Evolutionary conservation across 2,888 invertebrate genomes (phyloP).

Genomic region (Nymphalis c-album): DNA sequence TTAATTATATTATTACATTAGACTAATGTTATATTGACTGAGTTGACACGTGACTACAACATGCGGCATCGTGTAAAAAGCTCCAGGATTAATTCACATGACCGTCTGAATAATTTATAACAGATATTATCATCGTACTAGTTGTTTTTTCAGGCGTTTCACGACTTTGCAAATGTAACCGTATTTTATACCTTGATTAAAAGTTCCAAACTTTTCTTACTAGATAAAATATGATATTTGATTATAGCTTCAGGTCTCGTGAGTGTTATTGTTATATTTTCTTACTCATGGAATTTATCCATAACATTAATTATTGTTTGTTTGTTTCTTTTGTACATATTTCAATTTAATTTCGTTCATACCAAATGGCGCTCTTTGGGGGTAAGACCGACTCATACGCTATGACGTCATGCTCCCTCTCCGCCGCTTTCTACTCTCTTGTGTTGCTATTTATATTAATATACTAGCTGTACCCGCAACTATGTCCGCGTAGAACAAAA

Average conservation of each 20-base stretch:
- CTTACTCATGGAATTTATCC: too few relatives aligned
- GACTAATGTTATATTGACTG: neutral
- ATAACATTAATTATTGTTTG: too few relatives aligned
- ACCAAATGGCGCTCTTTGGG: too few relatives aligned
- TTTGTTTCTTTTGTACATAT: too few relatives aligned
- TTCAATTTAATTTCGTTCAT: too few relatives aligned
- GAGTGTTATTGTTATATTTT: neutral
- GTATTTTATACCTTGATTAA: constrained; percentile 9
- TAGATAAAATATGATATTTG: constrained; percentile 3
- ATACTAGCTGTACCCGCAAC: too few relatives aligned
- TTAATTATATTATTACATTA: neutral
- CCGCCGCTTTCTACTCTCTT: too few relatives aligned
- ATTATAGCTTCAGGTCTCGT: neutral
- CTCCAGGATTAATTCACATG: constrained; percentile 55
- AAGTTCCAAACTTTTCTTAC: constrained; percentile 1
- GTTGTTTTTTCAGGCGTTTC: constrained; percentile 47
- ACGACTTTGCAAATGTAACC: constrained; percentile 13
- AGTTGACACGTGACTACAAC: constrained; percentile 10
- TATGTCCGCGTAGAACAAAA: too few relatives aligned
- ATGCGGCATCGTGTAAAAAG: constrained; percentile 48
- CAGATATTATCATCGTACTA: constrained; percentile 54
- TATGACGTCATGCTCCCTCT: too few relatives aligned
- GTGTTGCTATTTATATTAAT: too few relatives aligned
- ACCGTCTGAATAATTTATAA: constrained; percentile 58
- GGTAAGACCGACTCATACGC: too few relatives aligned